These are phyloP conservation scores for Molothrus aeneus DNA, from an alignment of 2,797 vertebrate genomes.

Conservation along the genomic window DNA sequence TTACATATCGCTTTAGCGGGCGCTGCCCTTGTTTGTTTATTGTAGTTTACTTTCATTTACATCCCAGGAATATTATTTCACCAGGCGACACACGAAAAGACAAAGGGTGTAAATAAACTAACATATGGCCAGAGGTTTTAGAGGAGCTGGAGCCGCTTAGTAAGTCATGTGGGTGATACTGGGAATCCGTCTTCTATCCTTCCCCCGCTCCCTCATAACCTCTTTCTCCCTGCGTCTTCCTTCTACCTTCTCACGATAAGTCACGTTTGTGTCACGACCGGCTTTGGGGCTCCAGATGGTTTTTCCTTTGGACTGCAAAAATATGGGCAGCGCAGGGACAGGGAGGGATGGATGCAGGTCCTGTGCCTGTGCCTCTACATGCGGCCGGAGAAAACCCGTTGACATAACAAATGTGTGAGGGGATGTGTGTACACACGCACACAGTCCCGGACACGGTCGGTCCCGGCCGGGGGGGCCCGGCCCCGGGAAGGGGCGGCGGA, in stretches of 20 bases:
- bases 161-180: constrained; percentile 44
- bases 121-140: constrained; percentile 62
- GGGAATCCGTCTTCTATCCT: constrained; percentile 24
- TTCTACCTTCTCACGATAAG: constrained; percentile 37
- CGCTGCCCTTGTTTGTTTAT: not conserved
- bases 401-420: not conserved
- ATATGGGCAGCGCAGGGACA: not conserved
- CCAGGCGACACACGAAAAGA: not conserved
- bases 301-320: not conserved
- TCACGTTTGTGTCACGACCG: not conserved
- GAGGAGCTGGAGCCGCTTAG: constrained; percentile 56
- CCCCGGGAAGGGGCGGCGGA: not conserved
- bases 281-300: not conserved
- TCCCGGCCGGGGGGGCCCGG: no score
- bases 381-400: not conserved
- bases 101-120: constrained; percentile 64
- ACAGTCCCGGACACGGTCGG: rapidly evolving
- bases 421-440: not conserved
- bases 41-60: constrained; percentile 3
- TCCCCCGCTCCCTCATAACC: not conserved
- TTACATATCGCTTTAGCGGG: not conserved
- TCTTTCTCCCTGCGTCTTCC: not conserved
- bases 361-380: not conserved
- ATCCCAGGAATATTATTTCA: constrained; percentile 30
- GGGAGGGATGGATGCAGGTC: not conserved